Evolutionary conservation across 2,888 invertebrate genomes (phyloP).

Genomic region (Dryomyza anilis): DNA sequence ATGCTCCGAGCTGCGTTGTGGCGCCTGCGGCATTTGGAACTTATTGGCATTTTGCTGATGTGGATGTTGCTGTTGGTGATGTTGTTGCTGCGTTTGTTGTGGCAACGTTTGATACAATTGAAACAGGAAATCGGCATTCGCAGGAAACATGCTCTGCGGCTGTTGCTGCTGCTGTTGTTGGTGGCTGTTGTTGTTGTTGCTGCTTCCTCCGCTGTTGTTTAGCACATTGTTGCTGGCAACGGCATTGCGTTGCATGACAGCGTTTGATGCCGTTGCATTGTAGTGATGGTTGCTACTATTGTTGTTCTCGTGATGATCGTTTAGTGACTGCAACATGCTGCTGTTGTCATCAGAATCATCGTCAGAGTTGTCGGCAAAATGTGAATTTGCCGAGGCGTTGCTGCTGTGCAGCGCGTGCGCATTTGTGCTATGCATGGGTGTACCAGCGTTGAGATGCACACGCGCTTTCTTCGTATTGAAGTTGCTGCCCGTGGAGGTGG

Average conservation of each 20-base stretch:
- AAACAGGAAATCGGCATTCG: conserved; percentile 57
- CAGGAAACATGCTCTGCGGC: conserved; percentile 47
- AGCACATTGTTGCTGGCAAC: conserved; percentile 32
- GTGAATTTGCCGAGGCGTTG: conserved; percentile 33
- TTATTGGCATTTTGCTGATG: conserved; percentile 45
- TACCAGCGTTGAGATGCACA: conserved; percentile 40
- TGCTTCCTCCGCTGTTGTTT: too few relatives aligned
- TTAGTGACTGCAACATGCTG: conserved; percentile 44
- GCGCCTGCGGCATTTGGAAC: conserved; percentile 49
- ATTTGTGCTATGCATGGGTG: conserved; percentile 29
- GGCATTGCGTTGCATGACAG: conserved; percentile 37
- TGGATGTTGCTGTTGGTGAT: conserved; percentile 41
- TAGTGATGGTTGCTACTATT: conserved; percentile 34
- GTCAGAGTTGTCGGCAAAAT: conserved; percentile 48
- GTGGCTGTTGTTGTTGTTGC: conserved; percentile 37
- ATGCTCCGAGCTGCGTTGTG: conserved; percentile 58
- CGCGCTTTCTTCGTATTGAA: conserved; percentile 55
- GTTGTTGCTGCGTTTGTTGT: conserved; percentile 38
- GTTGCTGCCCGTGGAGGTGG: conserved; percentile 47
- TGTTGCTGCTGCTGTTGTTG: conserved; percentile 38
- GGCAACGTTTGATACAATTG: conserved; percentile 58
- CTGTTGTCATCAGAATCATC: conserved; percentile 56
- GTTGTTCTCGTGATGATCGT: conserved; percentile 45
- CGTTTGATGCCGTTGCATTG: conserved; percentile 33
- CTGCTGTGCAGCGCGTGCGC: conserved; percentile 19